These are phyloP conservation scores for Amphiprion percula DNA, from an alignment of 2,113 vertebrate genomes.

Conservation along the genomic window DNA sequence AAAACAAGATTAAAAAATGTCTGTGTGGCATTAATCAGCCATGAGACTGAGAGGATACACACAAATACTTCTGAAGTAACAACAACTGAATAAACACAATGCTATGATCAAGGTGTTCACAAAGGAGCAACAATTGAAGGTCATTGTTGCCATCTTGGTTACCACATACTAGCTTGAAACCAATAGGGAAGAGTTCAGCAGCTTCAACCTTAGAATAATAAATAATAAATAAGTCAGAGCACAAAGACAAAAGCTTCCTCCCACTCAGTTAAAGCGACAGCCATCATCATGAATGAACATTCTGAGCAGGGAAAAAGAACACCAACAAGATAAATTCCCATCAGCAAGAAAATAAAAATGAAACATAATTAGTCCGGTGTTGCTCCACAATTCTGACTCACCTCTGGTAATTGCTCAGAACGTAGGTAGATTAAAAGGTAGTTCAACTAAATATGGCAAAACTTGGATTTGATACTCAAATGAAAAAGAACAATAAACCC, in stretches of 20 bases:
- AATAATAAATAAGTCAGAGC: not conserved
- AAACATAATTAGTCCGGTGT: constrained; percentile 21
- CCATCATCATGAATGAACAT: not conserved
- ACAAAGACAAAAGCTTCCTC: constrained; percentile 10
- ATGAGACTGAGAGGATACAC: no score
- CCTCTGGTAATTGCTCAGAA: constrained; percentile 11
- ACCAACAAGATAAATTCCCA: not conserved
- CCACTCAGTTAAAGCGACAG: not conserved
- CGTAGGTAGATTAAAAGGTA: not conserved
- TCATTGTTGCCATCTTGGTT: not conserved
- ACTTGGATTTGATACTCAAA: not conserved
- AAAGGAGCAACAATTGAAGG: not conserved
- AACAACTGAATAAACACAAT: not conserved
- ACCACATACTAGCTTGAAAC: not conserved
- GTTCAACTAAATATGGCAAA: not conserved
- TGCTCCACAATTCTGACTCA: constrained; percentile 24
- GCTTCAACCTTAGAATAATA: not conserved
- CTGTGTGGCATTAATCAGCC: not conserved
- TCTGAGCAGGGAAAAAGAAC: not conserved
- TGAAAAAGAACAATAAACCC: not conserved
- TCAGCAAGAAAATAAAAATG: constrained; percentile 17
- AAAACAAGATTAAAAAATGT: no score
- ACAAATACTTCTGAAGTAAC: no score
- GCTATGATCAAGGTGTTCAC: no score
- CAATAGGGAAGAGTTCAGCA: not conserved